These are phyloP conservation scores for Hirtodrosophila alboralis DNA, from an alignment of 2,888 invertebrate genomes.

Conservation along the genomic window DNA sequence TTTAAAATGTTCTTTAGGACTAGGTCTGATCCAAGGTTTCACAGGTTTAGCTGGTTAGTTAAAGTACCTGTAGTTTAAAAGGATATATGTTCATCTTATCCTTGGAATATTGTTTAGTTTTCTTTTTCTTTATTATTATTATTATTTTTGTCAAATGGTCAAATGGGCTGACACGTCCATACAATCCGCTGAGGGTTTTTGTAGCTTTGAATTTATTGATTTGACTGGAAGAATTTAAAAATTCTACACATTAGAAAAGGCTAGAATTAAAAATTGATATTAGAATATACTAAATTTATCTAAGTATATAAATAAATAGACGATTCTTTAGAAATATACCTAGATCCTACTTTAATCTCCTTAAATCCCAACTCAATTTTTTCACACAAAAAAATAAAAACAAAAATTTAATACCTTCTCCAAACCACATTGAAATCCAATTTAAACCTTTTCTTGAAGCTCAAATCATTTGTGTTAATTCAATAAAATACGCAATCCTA, in stretches of 20 bases:
- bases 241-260: too few relatives aligned
- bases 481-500: conserved; percentile 21
- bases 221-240: too few relatives aligned
- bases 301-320: too few relatives aligned
- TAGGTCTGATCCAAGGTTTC: background rate
- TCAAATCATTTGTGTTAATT: background rate
- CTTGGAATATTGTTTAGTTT: conserved; percentile 7
- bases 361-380: too few relatives aligned
- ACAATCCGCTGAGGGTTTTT: too few relatives aligned
- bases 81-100: conserved; percentile 13
- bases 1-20: conserved; percentile 9
- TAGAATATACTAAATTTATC: too few relatives aligned
- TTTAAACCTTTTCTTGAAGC: background rate
- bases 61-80: conserved; percentile 4
- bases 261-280: too few relatives aligned
- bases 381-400: too few relatives aligned
- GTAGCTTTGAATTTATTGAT: too few relatives aligned
- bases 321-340: too few relatives aligned
- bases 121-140: background rate
- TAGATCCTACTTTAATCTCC: too few relatives aligned
- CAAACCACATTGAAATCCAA: background rate
- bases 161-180: too few relatives aligned
- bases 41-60: background rate
- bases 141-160: conserved; percentile 26
- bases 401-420: background rate